These are phyloP conservation scores for Camelus dromedarius DNA, from an alignment of 2,113 vertebrate species.

Conservation along the genomic window DNA sequence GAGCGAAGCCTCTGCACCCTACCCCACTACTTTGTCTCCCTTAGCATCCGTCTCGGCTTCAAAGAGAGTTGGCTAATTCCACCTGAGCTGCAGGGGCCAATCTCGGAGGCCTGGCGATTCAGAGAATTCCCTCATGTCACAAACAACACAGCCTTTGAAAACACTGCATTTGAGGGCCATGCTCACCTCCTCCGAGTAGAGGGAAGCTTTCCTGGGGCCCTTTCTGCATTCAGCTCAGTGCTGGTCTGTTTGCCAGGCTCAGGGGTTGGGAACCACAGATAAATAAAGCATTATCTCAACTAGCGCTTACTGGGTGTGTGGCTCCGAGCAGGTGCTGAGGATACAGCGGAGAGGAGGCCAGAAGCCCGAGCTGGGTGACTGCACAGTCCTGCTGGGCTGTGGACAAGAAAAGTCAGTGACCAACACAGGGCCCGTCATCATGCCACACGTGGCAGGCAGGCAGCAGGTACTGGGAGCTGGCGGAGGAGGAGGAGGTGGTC, in stretches of 20 bases:
- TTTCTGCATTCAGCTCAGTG: background rate
- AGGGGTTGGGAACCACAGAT: background rate
- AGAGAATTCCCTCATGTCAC: background rate
- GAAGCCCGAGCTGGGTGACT: background rate
- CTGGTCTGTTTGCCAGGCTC: background rate
- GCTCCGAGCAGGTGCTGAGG: fast-evolving
- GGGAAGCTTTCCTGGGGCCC: background rate
- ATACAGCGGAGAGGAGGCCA: background rate
- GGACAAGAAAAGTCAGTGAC: background rate
- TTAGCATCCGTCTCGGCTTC: background rate
- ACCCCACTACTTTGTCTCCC: background rate
- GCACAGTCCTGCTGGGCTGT: background rate
- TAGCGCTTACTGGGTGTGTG: background rate
- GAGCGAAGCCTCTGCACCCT: background rate
- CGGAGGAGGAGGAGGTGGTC: fast-evolving
- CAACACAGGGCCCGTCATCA: background rate
- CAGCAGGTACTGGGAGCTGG: fast-evolving
- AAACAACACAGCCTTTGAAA: background rate
- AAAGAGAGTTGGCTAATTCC: background rate
- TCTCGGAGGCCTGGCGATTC: fast-evolving
- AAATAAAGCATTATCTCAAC: background rate
- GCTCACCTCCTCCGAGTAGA: background rate
- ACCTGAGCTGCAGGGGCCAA: no score
- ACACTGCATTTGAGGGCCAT: background rate
- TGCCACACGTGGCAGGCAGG: background rate